Conservation (phyloP, 2,113 vertebrate genomes). For the Laticauda colubrina region DNA sequence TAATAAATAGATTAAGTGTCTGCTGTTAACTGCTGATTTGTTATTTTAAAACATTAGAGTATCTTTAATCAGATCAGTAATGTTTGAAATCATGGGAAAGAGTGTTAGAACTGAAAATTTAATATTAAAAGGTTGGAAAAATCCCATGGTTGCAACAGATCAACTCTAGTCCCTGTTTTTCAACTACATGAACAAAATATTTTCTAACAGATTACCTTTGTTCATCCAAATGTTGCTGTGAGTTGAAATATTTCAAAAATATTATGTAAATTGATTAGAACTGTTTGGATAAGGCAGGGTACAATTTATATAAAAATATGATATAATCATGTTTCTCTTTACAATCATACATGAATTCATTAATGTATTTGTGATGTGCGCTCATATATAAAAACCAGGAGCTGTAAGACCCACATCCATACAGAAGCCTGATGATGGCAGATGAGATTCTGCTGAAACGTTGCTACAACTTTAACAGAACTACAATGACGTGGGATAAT, state of each 20-base stretch:
- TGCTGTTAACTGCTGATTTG: background rate
- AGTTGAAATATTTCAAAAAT: background rate
- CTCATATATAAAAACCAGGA: too few species aligned
- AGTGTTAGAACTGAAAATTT: background rate
- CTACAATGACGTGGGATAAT: too few species aligned
- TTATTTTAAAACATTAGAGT: background rate
- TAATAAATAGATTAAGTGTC: background rate
- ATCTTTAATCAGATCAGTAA: background rate
- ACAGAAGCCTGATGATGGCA: too few species aligned
- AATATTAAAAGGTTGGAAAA: background rate
- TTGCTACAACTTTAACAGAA: too few species aligned
- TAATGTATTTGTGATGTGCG: background rate
- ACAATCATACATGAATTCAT: background rate
- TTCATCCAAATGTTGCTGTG: background rate
- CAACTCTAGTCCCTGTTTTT: background rate
- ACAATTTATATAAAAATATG: background rate
- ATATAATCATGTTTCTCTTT: background rate
- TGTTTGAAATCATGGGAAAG: background rate
- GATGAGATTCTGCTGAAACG: too few species aligned
- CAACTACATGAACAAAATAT: background rate
- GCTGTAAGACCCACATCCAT: too few species aligned
- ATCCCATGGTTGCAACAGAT: background rate
- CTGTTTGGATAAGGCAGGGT: background rate
- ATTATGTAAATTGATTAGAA: background rate
- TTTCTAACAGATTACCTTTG: background rate